Conservation (phyloP, 2,888 invertebrate genomes). For the Nomada fucata region DNA sequence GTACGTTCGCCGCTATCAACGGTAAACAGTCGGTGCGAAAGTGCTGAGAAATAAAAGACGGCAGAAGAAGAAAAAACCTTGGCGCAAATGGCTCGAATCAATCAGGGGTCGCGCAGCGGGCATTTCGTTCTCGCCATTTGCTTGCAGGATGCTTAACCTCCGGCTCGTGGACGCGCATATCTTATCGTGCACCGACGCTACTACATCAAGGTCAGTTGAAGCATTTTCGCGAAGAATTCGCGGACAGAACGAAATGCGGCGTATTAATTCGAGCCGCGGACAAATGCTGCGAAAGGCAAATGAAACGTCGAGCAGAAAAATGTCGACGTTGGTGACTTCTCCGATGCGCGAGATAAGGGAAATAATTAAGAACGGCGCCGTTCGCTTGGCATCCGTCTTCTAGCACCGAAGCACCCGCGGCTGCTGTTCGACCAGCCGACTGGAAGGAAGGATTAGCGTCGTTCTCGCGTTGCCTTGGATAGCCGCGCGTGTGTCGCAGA, state of each 20-base stretch:
- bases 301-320: constrained; percentile 60
- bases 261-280: constrained; percentile 58
- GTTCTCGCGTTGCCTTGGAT: constrained; percentile 9
- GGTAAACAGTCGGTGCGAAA: too few species aligned
- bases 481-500: neutral
- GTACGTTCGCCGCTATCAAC: too few species aligned
- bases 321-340: constrained; percentile 24
- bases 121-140: constrained; percentile 20
- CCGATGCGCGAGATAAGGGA: constrained; percentile 39
- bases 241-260: constrained; percentile 34
- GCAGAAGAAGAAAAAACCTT: neutral
- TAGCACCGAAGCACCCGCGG: neutral
- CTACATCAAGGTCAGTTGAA: constrained; percentile 37
- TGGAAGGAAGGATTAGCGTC: neutral
- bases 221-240: constrained; percentile 22
- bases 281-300: constrained; percentile 51
- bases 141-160: constrained; percentile 24
- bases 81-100: constrained; percentile 8
- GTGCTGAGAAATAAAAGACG: neutral
- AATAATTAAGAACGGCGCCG: constrained; percentile 64
- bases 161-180: constrained; percentile 33
- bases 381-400: constrained; percentile 34
- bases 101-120: constrained; percentile 10
- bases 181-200: neutral
- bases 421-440: neutral